Evolutionary conservation across 64 coral and sea anemone genomes (phyloP).

Genomic region (Montipora foliosa): DNA sequence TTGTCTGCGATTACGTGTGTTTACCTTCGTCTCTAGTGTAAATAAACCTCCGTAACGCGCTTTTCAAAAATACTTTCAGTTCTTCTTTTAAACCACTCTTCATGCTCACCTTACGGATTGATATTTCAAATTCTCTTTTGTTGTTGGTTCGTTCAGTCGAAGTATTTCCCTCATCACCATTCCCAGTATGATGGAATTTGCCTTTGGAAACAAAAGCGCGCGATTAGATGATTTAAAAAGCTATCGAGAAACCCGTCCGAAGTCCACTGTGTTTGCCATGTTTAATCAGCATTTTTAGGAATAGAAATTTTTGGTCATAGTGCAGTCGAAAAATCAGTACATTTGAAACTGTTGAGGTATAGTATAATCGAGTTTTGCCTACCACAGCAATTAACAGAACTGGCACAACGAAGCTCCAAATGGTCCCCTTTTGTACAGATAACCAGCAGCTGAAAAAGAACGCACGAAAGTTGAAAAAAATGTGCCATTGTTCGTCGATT

Average conservation of each 20-base stretch:
- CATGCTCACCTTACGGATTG: slow-evolving; percentile 67
- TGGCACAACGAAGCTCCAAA: slow-evolving; percentile 88
- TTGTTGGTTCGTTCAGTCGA: slow-evolving; percentile 69
- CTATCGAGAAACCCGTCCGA: too few relatives aligned
- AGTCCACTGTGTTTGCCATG: too few relatives aligned
- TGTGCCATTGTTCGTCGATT: too few relatives aligned
- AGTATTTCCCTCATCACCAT: slow-evolving; percentile 85
- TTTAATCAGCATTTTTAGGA: too few relatives aligned
- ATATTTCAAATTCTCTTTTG: slow-evolving; percentile 68
- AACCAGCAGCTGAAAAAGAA: slow-evolving; percentile 83
- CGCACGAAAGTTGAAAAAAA: background rate
- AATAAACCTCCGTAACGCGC: too few relatives aligned
- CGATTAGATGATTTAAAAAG: background rate
- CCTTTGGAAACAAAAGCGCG: slow-evolving; percentile 3
- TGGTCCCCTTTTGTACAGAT: slow-evolving; percentile 89
- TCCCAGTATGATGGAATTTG: slow-evolving; percentile 83
- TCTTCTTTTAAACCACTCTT: background rate
- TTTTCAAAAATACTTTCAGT: too few relatives aligned
- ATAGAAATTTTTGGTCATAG: too few relatives aligned
- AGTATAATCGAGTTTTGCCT: background rate
- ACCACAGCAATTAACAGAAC: slow-evolving; percentile 84
- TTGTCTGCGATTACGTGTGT: too few relatives aligned
- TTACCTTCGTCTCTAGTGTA: too few relatives aligned
- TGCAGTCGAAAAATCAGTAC: background rate
- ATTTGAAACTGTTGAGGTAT: background rate